Conservation (phyloP, 2,888 invertebrate genomes). For the Caenorhabditis sp. region DNA sequence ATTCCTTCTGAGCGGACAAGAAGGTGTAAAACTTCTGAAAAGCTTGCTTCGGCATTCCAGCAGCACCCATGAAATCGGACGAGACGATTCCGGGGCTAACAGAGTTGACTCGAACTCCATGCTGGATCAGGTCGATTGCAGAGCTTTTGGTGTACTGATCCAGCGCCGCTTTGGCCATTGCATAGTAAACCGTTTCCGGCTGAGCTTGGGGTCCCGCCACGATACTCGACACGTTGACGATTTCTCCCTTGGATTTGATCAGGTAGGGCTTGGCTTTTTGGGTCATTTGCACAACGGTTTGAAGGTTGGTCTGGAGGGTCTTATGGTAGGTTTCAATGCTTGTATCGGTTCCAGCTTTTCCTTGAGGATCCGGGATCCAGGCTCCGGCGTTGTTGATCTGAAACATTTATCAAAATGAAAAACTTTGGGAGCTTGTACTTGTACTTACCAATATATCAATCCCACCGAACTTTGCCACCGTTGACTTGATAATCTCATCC, state of each 20-base stretch:
- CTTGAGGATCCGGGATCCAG: constrained; percentile 2
- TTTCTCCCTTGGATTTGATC: constrained; percentile 39
- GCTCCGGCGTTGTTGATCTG: constrained; percentile 52
- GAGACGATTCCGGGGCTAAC: constrained; percentile 60
- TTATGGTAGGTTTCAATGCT: constrained; percentile 17
- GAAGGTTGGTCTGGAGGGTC: constrained; percentile 31
- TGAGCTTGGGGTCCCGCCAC: constrained; percentile 7
- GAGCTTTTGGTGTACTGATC: constrained; percentile 49
- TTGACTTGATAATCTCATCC: constrained; percentile 34
- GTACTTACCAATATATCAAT: constrained; percentile 38
- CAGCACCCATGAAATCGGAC: constrained; percentile 54
- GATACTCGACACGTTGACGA: constrained; percentile 55
- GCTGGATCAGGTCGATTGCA: constrained; percentile 40
- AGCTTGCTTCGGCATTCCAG: constrained; percentile 30
- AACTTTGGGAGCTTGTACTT: no score
- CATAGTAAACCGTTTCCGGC: constrained; percentile 27
- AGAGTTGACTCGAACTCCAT: constrained; percentile 50
- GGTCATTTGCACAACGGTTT: constrained; percentile 48
- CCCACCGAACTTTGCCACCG: constrained; percentile 35
- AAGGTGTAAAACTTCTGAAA: constrained; percentile 21
- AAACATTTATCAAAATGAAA: no score
- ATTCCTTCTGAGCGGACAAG: constrained; percentile 15
- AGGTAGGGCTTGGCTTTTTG: constrained; percentile 37
- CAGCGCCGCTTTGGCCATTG: constrained; percentile 48
- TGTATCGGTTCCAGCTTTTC: constrained; percentile 7